Percentiles rank a stretch among this genome's conserved stretches.
These are phyloP conservation scores for Hormaphis cornu DNA, from an alignment of 1,140 invertebrate species.

Conservation along the genomic window DNA sequence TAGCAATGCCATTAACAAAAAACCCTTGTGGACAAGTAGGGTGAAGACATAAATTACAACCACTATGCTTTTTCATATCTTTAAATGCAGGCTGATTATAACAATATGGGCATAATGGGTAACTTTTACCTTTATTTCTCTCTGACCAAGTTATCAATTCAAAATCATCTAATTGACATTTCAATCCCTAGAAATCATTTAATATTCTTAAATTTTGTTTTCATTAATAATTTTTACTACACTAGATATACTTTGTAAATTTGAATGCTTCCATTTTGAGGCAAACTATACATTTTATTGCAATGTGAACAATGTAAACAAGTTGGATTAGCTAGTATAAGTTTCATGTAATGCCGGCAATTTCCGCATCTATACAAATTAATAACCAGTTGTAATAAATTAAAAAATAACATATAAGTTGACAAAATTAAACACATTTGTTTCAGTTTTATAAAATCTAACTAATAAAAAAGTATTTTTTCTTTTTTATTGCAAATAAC, in stretches of 20 bases:
- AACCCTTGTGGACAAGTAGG: constrained; percentile 86
- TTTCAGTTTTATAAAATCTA: not conserved
- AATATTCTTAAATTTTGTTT: not conserved
- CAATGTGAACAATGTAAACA: constrained; percentile 91
- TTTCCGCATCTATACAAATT: constrained; percentile 77
- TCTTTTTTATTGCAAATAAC: not conserved
- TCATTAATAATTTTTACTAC: not conserved
- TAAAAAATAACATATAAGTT: too few species aligned
- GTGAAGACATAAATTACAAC: constrained; percentile 93
- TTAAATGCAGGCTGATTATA: constrained; percentile 97
- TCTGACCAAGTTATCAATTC: constrained; percentile 88
- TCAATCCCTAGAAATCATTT: constrained; percentile 55
- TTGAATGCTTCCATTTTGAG: constrained; percentile 86
- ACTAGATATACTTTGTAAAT: constrained; percentile 60
- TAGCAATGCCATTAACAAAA: constrained; percentile 75
- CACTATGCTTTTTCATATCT: constrained; percentile 80
- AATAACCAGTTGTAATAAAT: not conserved
- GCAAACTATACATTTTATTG: constrained; percentile 91
- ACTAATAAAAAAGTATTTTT: not conserved
- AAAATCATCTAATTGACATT: constrained; percentile 97
- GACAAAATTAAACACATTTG: too few species aligned
- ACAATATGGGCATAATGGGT: constrained; percentile 94
- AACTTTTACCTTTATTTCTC: constrained; percentile 83
- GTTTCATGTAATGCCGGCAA: constrained; percentile 94
- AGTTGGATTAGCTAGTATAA: constrained; percentile 87